phyloP scores from a whole-genome alignment of 1,140 invertebrate genomes.

The Euura lappo region DNA sequence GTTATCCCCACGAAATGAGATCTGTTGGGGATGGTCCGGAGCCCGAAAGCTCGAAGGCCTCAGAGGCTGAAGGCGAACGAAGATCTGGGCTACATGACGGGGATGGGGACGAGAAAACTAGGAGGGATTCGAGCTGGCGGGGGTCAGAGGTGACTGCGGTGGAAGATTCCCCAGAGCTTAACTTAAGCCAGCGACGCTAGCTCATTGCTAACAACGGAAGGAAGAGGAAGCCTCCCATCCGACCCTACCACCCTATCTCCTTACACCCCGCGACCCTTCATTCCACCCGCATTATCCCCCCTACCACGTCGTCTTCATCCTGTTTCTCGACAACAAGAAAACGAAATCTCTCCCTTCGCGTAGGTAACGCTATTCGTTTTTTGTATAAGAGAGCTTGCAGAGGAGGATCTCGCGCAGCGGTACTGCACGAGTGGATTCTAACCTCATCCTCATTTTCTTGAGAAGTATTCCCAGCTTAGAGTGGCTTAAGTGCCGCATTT shows the following conservation, averaged over 20 bases:
- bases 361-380: not conserved
- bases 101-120: not conserved
- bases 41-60: not conserved
- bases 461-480: not conserved
- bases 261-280: not conserved
- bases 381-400: not conserved
- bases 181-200: not conserved
- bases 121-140: not conserved
- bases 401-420: not conserved
- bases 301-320: not conserved
- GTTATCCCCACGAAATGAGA: not conserved
- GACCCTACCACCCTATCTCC: not conserved
- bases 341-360: not conserved
- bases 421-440: not conserved
- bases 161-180: not conserved
- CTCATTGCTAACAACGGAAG: constrained; percentile 6
- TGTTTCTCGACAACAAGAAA: not conserved
- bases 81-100: not conserved
- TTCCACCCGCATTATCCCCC: not conserved
- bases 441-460: not conserved
- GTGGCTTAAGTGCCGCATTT: not conserved
- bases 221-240: not conserved
- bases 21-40: not conserved
- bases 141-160: not conserved
- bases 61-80: not conserved